phyloP scores from a whole-genome alignment of 2,888 invertebrate species.

The Zeuzera pyrina region DNA sequence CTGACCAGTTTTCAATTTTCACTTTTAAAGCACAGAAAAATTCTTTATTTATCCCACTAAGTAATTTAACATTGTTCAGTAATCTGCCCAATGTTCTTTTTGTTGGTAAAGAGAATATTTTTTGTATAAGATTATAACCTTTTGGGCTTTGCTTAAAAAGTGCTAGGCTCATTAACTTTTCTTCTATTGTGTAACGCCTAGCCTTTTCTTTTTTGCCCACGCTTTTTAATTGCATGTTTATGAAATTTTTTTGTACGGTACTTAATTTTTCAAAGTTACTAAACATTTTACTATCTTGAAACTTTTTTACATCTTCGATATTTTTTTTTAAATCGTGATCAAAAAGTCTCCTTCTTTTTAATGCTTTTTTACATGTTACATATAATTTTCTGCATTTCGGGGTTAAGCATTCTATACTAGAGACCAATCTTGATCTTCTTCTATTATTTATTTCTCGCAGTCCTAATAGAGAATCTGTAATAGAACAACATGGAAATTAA shows the following conservation, averaged over 20 bases:
- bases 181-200: conserved; percentile 3
- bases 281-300: neutral
- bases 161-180: conserved; percentile 11
- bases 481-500: no score
- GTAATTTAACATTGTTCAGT: neutral
- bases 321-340: neutral
- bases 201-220: neutral
- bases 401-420: no score
- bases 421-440: no score
- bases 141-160: conserved; percentile 12
- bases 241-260: neutral
- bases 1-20: neutral
- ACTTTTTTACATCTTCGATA: neutral
- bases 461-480: no score
- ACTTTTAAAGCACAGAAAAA: neutral
- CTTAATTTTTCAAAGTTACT: neutral
- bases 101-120: conserved; percentile 11
- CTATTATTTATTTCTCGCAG: no score
- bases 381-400: neutral
- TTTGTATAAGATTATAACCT: conserved; percentile 9
- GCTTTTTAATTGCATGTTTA: neutral
- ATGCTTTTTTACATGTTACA: neutral
- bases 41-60: neutral
- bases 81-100: conserved; percentile 8
- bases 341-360: neutral